Evolutionary conservation across 64 coral and sea anemone species (phyloP).

Genomic region (Stichodactyla mertensii): DNA sequence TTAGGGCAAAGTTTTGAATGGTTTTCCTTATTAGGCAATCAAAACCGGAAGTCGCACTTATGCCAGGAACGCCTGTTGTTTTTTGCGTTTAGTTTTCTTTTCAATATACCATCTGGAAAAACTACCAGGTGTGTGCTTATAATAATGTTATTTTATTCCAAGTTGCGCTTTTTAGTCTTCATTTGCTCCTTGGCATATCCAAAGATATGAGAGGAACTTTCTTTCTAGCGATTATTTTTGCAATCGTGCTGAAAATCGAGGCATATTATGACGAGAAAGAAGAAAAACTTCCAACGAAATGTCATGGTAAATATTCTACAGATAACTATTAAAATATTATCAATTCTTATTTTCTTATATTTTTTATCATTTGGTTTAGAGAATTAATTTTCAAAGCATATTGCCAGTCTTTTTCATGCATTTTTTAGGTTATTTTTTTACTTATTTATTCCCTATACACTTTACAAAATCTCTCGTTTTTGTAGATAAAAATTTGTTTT

Average conservation of each 20-base stretch:
- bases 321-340: background rate
- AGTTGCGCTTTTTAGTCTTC: background rate
- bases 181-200: background rate
- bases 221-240: constrained; percentile 12
- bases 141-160: constrained; percentile 16
- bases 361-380: background rate
- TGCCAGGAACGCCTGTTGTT: background rate
- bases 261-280: constrained; percentile 38
- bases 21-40: background rate
- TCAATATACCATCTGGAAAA: background rate
- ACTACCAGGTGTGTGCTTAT: background rate
- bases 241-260: background rate
- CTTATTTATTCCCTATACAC: no score
- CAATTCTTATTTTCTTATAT: background rate
- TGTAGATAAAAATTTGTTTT: no score
- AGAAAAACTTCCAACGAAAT: constrained; percentile 55
- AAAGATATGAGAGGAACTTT: background rate
- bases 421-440: background rate
- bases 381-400: background rate
- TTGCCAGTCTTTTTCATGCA: background rate
- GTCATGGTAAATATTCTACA: constrained; percentile 19
- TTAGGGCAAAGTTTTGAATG: background rate
- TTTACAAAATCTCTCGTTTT: no score
- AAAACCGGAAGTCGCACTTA: background rate
- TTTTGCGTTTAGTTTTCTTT: background rate